Percentiles rank a stretch among this genome's conserved stretches.
These are phyloP conservation scores for Gonocerus acuteangulatus DNA, from an alignment of 2,888 invertebrate species.

Conservation along the genomic window DNA sequence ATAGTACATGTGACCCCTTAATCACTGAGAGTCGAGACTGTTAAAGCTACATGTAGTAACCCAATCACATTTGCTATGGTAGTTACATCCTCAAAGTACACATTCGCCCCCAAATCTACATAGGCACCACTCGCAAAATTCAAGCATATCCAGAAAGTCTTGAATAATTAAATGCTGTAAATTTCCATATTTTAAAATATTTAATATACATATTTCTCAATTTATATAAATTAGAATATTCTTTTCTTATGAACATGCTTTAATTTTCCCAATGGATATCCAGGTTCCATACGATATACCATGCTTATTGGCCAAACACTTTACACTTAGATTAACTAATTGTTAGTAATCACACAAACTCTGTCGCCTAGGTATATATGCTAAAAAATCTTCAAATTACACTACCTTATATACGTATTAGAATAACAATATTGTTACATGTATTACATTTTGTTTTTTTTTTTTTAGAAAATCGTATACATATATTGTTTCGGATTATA, in stretches of 20 bases:
- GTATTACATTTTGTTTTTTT: slow-evolving; percentile 35
- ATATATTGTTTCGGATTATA: slow-evolving; percentile 45
- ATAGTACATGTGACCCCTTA: not conserved
- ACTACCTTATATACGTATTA: slow-evolving; percentile 38
- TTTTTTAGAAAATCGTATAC: slow-evolving; percentile 49
- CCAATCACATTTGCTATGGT: slow-evolving; percentile 26
- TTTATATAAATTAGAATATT: slow-evolving; percentile 17
- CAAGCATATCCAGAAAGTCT: slow-evolving; percentile 25
- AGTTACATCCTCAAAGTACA: not conserved
- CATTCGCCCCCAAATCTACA: slow-evolving; percentile 19
- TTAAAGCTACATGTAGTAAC: slow-evolving; percentile 26
- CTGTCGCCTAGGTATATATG: slow-evolving; percentile 34
- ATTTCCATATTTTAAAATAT: slow-evolving; percentile 11
- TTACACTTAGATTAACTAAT: slow-evolving; percentile 33
- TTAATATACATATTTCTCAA: not conserved
- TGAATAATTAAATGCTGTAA: slow-evolving; percentile 20
- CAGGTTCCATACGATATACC: slow-evolving; percentile 8
- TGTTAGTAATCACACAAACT: slow-evolving; percentile 36
- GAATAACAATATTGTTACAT: slow-evolving; percentile 38
- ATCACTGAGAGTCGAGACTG: slow-evolving; percentile 5
- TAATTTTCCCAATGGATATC: slow-evolving; percentile 20
- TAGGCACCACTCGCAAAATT: slow-evolving; percentile 26
- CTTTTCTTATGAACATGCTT: slow-evolving; percentile 25
- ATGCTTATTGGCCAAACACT: slow-evolving; percentile 26
- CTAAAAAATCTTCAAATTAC: slow-evolving; percentile 37